Base-by-base conservation (phyloP, 2,888 invertebrate species). In the Phortica okadai region DNA sequence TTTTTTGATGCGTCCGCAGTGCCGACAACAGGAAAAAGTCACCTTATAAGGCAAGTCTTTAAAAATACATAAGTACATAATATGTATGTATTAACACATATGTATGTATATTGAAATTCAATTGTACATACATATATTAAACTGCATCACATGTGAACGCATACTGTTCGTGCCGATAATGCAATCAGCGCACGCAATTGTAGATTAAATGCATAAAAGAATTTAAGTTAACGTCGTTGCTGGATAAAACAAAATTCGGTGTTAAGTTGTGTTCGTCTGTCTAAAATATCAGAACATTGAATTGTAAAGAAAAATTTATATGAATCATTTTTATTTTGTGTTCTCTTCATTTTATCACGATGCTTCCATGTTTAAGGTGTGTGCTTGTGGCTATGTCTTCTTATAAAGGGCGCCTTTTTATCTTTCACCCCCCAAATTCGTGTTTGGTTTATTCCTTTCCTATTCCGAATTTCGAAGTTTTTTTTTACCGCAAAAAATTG, bases 41-140 rank as follows among this genome's bases (percentile, higher is more conserved):
- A 79, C 82, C 84, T 79, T 83, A 81, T 77, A 86, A 85, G 85
- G 86, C 80, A 84, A 85, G 85, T 85, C 76, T 80, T 50, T 50
- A 8, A 75, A 80, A 79, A 80, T 78, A 41, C 74, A 69, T 72
- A 56, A 59, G 56, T 74, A 75, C 73, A 79, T 64, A 54, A 42
- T 59, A 77, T 78, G 62, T 80, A 76, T 79, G 73, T 77, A 74
- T 75, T 77, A 64, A 21, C 62, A 69, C 67, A 25, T 76, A 56
- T 73, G 67, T 76, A 33, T 80, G 73, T 21, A 58, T 45, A 59
- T 77, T 59, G 72, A 58, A 73, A 76, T 76, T 62, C 50, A 75
- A 70, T 64, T 10, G 70, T 14, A 73, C 64, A 74, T 77, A 25
- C 72, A 58, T 73, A 41, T 45, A n/a, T 25, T 69, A 64, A 45